phyloP scores from a whole-genome alignment of 2,113 vertebrate species.

The Microtus oregoni region DNA sequence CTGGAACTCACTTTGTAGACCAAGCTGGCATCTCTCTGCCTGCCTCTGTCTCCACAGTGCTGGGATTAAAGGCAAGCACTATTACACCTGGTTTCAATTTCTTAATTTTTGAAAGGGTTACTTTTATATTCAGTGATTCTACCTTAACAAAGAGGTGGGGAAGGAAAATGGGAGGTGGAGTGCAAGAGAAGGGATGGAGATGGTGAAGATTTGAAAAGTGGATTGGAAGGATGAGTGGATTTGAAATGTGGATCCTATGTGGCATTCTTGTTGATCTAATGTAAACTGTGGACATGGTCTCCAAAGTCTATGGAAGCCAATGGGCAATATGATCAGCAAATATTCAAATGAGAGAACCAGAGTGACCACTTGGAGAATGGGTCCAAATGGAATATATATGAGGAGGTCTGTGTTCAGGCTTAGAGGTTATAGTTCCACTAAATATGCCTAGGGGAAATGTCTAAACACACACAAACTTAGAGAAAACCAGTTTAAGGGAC shows the following conservation, averaged over 20 bases:
- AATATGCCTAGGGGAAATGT: neutral
- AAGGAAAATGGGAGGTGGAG: fast-evolving
- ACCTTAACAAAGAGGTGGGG: neutral
- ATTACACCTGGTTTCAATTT: neutral
- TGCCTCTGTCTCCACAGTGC: neutral
- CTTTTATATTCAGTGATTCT: neutral
- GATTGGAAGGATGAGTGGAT: neutral
- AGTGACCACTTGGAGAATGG: neutral
- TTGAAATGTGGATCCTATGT: neutral
- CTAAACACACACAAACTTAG: neutral
- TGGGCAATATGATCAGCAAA: neutral
- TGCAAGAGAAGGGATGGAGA: neutral
- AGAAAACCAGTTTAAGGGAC: conserved; percentile 20
- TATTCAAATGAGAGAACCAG: neutral
- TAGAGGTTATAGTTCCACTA: conserved; percentile 15
- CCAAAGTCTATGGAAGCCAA: neutral
- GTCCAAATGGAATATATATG: neutral
- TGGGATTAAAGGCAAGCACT: neutral
- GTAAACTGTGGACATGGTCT: neutral
- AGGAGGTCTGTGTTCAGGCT: neutral
- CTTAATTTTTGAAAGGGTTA: neutral
- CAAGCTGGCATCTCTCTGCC: neutral
- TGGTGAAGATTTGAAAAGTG: neutral
- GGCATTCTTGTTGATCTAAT: neutral
- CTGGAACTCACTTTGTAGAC: neutral